Conservation (phyloP, 2,113 vertebrate species). For the Chaenogobius annularis region DNA sequence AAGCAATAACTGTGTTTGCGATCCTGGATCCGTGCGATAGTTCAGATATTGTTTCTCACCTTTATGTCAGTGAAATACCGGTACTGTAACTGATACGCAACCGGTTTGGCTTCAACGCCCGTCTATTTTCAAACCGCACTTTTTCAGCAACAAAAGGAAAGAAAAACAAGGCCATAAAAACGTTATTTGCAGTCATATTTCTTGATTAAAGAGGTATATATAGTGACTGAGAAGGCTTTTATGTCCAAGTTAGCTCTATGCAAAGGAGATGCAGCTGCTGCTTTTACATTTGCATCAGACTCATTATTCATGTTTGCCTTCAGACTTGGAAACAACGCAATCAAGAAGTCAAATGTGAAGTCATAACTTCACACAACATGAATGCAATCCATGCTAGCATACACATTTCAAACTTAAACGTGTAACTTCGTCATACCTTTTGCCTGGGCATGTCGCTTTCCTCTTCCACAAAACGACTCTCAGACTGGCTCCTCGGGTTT, state of each 20-base stretch:
- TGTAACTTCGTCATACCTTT: conserved; percentile 1
- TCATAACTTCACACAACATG: no score
- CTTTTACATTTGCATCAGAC: no score
- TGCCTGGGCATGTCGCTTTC: neutral
- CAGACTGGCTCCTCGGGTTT: neutral
- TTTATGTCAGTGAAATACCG: no score
- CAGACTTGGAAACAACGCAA: neutral
- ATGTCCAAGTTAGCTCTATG: neutral
- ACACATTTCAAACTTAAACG: neutral
- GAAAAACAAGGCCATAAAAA: no score
- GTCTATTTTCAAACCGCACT: no score
- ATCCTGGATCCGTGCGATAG: neutral
- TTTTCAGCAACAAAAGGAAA: no score
- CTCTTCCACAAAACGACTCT: neutral
- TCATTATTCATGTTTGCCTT: neutral
- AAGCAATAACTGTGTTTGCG: neutral
- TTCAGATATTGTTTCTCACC: no score
- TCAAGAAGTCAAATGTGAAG: neutral
- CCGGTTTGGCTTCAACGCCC: no score
- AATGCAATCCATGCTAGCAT: neutral
- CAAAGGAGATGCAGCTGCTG: neutral
- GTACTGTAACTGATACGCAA: no score
- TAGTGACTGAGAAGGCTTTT: neutral
- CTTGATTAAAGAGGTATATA: no score
- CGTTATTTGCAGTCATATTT: no score